Percentiles rank a stretch among this genome's conserved stretches.
Evolutionary conservation across 2,113 vertebrate species (phyloP).

Genomic region (Noturus placidus): DNA sequence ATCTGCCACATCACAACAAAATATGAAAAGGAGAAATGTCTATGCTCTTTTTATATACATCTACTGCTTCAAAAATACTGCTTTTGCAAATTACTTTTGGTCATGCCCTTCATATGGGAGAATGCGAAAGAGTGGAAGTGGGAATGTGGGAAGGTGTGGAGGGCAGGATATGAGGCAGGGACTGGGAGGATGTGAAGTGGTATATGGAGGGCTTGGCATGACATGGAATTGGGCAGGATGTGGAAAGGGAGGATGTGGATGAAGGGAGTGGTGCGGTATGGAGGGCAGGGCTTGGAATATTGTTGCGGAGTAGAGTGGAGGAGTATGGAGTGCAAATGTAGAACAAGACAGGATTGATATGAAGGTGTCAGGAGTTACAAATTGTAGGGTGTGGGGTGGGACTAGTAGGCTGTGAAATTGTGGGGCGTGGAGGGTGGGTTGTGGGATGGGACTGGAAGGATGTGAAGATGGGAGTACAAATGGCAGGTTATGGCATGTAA

Average conservation of each 20-base stretch:
- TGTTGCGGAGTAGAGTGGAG: not conserved
- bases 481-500: not conserved
- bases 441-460: not conserved
- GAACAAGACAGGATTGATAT: not conserved
- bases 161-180: not conserved
- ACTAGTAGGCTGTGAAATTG: not conserved
- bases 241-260: not conserved
- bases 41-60: not conserved
- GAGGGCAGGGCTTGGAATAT: not conserved
- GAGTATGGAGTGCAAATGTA: not conserved
- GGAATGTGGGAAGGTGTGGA: not conserved
- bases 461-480: not conserved
- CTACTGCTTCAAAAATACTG: not conserved
- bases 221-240: not conserved
- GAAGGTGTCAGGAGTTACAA: not conserved
- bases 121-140: not conserved
- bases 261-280: not conserved
- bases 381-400: not conserved
- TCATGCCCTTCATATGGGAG: not conserved
- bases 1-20: not conserved
- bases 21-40: not conserved
- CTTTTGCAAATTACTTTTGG: not conserved
- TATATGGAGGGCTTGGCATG: not conserved
- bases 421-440: not conserved
- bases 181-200: not conserved